Conservation (phyloP, 2,797 vertebrate genomes). For the Sarcoramphus papa region DNA sequence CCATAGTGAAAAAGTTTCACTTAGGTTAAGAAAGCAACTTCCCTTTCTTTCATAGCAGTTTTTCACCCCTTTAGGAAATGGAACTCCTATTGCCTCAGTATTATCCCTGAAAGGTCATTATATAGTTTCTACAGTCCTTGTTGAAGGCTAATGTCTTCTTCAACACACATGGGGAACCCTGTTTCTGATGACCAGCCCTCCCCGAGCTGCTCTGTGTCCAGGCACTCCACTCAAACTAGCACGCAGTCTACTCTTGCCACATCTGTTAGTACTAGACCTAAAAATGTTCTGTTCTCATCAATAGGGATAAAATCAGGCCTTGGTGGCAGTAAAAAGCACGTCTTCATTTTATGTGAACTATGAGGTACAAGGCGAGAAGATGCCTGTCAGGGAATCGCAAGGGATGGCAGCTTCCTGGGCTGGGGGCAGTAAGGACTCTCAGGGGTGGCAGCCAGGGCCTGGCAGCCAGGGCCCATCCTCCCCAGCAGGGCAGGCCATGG, state of each 20-base stretch:
- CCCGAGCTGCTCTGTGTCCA: neutral
- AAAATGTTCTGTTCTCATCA: neutral
- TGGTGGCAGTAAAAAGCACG: neutral
- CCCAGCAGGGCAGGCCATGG: neutral
- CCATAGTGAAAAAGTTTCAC: neutral
- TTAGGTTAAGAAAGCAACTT: neutral
- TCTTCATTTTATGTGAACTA: neutral
- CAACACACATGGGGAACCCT: neutral
- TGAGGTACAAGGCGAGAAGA: neutral
- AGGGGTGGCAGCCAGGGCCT: neutral
- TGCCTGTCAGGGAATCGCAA: fast-evolving
- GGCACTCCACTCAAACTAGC: fast-evolving
- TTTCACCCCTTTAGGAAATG: neutral
- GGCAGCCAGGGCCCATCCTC: neutral
- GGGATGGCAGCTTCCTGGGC: neutral
- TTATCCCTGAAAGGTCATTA: neutral
- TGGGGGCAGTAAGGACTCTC: neutral
- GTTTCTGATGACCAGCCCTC: neutral
- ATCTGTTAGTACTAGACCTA: neutral
- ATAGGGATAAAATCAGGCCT: neutral
- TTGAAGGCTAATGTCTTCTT: neutral
- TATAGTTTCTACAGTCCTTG: neutral
- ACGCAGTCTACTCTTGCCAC: neutral
- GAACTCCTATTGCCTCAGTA: neutral
- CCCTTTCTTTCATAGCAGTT: neutral